phyloP scores from a whole-genome alignment of 2,113 vertebrate genomes.

The Dasypus novemcinctus region DNA sequence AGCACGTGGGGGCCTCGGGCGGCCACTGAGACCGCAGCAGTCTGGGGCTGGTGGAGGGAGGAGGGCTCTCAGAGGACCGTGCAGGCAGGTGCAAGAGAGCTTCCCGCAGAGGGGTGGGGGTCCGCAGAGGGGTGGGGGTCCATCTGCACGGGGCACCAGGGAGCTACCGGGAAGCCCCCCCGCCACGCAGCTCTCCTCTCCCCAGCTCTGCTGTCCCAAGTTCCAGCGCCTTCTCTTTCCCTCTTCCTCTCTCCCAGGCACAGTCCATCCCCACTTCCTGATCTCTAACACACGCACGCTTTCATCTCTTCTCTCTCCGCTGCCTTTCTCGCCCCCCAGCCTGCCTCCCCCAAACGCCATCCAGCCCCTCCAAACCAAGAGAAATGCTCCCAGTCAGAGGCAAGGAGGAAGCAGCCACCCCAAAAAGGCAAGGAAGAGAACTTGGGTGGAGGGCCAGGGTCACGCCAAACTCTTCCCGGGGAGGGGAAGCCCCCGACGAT shows the following conservation, averaged over 20 bases:
- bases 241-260: background rate
- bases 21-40: too few species aligned
- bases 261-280: background rate
- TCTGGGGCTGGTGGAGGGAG: fast-evolving
- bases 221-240: background rate
- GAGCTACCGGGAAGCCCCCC: background rate
- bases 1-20: too few species aligned
- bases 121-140: fast-evolving
- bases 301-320: background rate
- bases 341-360: background rate
- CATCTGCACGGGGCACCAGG: background rate
- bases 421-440: background rate
- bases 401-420: background rate
- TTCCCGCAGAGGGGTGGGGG: fast-evolving
- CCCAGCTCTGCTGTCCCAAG: background rate
- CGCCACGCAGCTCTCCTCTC: fast-evolving
- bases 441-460: background rate
- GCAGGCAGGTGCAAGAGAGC: too few species aligned
- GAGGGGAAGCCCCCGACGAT: background rate
- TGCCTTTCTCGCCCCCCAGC: background rate
- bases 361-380: background rate
- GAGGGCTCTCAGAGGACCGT: fast-evolving
- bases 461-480: background rate
- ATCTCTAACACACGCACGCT: background rate
- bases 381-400: background rate